Base-by-base conservation (phyloP, 1,140 invertebrate genomes). In the Euwallacea similis region DNA sequence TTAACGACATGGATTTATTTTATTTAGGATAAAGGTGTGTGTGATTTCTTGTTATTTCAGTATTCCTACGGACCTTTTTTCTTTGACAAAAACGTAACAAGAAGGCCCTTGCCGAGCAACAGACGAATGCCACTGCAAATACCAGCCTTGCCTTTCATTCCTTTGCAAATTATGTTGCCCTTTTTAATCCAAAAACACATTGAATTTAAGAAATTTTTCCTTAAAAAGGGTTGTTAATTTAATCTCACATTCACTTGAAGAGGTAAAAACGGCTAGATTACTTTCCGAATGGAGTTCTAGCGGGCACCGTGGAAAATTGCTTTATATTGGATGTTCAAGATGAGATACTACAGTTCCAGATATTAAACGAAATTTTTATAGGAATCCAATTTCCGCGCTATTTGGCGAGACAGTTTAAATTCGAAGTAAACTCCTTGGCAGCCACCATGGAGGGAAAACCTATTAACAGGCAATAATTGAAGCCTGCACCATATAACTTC, bases 311-410 rank as follows among this genome's bases (percentile, higher is more conserved):
- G 21, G 46, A 50, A 50, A 50, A 50, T 50, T 50, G 46, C 46
- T 50, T 50, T 50, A 50, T 50, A 50, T 50, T 50, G 46, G 13
- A 50, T 50, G 9, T 50, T 50, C 46, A 50, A 10, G 46, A 50
- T 50, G 46, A 50, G 13, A 50, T 13, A 13, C 9, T 50, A 13
- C 13, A 11, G 46, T 50, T 50, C 9, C 13, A 50, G 46, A 50
- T 50, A 33, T 33, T 33, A 33, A 33, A 13, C 9, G 46, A 50
- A 50, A 50, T 50, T 11, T 50, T 50, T 11, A 13, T 11, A 13
- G 13, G 46, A 50, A 10, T 50, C 13, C 46, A 50, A 50, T 50
- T 50, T 50, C 46, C 46, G 46, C 46, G 13, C 46, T 13, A 13
- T 50, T 50, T 11, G 13, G 46, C 21, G 21, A 33, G 6, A 50